A percentile compares a stretch with the other conserved stretches of the same genome.
Conservation (phyloP, 2,797 vertebrate genomes). For the Micropoecilia bifurca region DNA sequence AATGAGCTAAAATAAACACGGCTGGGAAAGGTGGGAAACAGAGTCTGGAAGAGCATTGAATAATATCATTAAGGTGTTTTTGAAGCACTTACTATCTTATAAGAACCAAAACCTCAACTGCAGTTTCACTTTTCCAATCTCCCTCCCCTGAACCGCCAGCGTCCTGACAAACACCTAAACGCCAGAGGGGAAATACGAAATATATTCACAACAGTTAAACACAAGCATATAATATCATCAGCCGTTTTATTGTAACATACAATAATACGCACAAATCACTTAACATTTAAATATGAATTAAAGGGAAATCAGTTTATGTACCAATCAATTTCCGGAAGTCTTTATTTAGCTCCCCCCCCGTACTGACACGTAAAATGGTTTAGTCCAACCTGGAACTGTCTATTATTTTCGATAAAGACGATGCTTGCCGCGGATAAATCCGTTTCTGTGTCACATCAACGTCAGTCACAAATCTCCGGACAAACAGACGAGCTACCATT, state of each 20-base stretch:
- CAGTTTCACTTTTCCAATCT: conserved; percentile 6
- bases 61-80: background rate
- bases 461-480: rapidly evolving
- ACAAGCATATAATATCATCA: background rate
- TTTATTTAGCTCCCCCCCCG: conserved; percentile 3
- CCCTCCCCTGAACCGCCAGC: background rate
- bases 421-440: background rate
- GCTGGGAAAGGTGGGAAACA: background rate
- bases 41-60: background rate
- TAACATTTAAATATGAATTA: background rate
- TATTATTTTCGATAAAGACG: conserved; percentile 15
- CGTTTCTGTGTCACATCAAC: background rate
- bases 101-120: background rate
- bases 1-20: background rate
- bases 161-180: conserved; percentile 9
- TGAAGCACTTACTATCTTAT: background rate
- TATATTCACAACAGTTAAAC: background rate
- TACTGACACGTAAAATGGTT: conserved; percentile 48
- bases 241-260: background rate
- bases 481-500: rapidly evolving
- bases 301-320: background rate
- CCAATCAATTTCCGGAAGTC: background rate
- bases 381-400: conserved; percentile 53
- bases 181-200: rapidly evolving
- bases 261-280: background rate